These are phyloP conservation scores for Apeira syringaria DNA, from an alignment of 2,888 invertebrate species.

Conservation along the genomic window DNA sequence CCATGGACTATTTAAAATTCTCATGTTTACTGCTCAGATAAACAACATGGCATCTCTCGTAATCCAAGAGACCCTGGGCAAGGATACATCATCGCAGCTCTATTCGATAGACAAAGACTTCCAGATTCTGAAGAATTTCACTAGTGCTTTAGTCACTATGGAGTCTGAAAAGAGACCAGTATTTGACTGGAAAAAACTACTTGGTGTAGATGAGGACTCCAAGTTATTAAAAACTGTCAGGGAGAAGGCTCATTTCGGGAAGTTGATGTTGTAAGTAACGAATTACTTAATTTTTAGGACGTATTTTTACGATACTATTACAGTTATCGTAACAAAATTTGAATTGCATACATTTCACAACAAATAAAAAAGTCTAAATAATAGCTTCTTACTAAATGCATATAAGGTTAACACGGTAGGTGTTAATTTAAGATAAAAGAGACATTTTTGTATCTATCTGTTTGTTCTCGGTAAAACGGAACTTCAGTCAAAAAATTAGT, in stretches of 20 bases:
- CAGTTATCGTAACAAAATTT: too few relatives aligned
- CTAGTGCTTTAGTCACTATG: conserved; percentile 42
- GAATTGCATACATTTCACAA: too few relatives aligned
- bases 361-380: too few relatives aligned
- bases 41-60: conserved; percentile 72
- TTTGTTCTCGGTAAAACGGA: too few relatives aligned
- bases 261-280: conserved; percentile 66
- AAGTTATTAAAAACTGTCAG: conserved; percentile 51
- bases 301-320: neutral
- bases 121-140: conserved; percentile 58
- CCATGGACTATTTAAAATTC: too few relatives aligned
- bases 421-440: too few relatives aligned
- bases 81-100: conserved; percentile 59
- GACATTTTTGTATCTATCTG: too few relatives aligned
- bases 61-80: conserved; percentile 72
- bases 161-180: conserved; percentile 34
- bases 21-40: too few relatives aligned
- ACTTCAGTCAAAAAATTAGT: too few relatives aligned
- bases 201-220: conserved; percentile 49
- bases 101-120: conserved; percentile 65
- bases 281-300: too few relatives aligned
- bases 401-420: too few relatives aligned
- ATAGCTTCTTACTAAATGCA: too few relatives aligned
- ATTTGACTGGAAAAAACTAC: conserved; percentile 52
- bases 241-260: conserved; percentile 54